Percentiles rank a stretch among this genome's conserved stretches.
These are phyloP conservation scores for Candoia aspera DNA, from an alignment of 2,113 vertebrate genomes.

Conservation along the genomic window DNA sequence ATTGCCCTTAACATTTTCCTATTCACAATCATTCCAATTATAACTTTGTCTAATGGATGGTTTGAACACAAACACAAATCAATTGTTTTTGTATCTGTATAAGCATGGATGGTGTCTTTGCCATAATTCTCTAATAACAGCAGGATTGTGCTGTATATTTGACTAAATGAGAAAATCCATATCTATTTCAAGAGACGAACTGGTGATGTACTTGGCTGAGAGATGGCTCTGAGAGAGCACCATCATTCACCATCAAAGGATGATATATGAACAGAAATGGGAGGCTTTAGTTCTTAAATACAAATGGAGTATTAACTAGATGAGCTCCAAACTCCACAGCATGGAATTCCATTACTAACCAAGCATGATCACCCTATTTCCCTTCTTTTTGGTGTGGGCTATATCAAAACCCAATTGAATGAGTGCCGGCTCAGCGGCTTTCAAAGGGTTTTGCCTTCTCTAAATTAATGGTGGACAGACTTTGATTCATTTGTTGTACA, in stretches of 20 bases:
- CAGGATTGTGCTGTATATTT: conserved; percentile 24
- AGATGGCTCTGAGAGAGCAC: not conserved
- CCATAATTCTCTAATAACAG: conserved; percentile 44
- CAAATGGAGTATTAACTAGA: conserved; percentile 61
- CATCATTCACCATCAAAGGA: not conserved
- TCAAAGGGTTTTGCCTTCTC: conserved; percentile 52
- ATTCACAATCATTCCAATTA: conserved; percentile 19
- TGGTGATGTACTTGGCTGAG: conserved; percentile 26
- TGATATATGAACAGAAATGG: conserved; percentile 38
- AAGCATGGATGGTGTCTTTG: conserved; percentile 24
- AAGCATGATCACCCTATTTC: conserved; percentile 51
- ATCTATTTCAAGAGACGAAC: conserved; percentile 43
- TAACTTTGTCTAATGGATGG: conserved; percentile 25
- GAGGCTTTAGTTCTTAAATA: conserved; percentile 42
- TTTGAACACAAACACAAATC: conserved; percentile 30
- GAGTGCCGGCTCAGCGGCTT: conserved; percentile 60
- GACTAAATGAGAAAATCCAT: conserved; percentile 54
- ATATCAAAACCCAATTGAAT: conserved; percentile 59
- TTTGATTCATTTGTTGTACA: conserved; percentile 42
- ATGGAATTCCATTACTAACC: conserved; percentile 43
- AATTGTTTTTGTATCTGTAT: conserved; percentile 49
- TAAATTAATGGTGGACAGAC: conserved; percentile 38
- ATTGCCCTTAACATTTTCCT: conserved; percentile 14
- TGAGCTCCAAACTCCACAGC: conserved; percentile 28
- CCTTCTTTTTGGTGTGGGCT: conserved; percentile 50